Evolutionary conservation across 2,113 vertebrate species (phyloP).

Genomic region (Neomonachus schauinslandi): DNA sequence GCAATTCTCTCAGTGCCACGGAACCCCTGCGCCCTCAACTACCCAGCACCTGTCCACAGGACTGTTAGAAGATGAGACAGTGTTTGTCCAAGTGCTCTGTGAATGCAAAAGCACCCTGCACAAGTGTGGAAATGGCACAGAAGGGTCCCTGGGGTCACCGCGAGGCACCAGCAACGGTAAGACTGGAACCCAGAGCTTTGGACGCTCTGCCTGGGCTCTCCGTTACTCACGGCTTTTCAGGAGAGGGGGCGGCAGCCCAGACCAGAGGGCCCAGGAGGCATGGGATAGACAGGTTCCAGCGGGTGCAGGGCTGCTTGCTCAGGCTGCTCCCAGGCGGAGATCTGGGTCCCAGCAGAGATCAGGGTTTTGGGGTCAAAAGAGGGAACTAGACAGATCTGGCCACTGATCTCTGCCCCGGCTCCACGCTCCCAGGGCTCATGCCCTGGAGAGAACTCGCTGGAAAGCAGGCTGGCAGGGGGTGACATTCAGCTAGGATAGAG

Average conservation of each 20-base stretch:
- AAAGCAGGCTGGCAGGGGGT: not conserved
- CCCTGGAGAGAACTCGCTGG: not conserved
- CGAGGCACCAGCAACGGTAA: not conserved
- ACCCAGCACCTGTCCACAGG: not conserved
- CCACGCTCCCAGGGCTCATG: fast-evolving
- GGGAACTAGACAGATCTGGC: not conserved
- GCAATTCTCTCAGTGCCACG: not conserved
- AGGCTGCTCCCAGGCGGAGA: not conserved
- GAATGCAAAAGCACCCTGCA: not conserved
- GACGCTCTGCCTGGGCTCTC: not conserved
- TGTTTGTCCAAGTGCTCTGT: not conserved
- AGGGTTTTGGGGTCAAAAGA: not conserved
- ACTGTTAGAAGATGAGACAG: not conserved
- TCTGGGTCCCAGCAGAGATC: not conserved
- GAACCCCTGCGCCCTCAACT: not conserved
- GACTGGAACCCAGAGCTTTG: not conserved
- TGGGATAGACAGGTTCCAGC: not conserved
- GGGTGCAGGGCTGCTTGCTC: not conserved
- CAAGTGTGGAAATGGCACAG: not conserved
- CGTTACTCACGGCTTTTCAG: not conserved
- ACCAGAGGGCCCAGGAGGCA: fast-evolving
- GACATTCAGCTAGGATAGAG: not conserved
- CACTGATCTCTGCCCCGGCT: not conserved
- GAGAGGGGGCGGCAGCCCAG: not conserved
- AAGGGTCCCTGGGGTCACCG: not conserved